Conservation (phyloP, 2,113 vertebrate species). For the Datnioides undecimradiatus region DNA sequence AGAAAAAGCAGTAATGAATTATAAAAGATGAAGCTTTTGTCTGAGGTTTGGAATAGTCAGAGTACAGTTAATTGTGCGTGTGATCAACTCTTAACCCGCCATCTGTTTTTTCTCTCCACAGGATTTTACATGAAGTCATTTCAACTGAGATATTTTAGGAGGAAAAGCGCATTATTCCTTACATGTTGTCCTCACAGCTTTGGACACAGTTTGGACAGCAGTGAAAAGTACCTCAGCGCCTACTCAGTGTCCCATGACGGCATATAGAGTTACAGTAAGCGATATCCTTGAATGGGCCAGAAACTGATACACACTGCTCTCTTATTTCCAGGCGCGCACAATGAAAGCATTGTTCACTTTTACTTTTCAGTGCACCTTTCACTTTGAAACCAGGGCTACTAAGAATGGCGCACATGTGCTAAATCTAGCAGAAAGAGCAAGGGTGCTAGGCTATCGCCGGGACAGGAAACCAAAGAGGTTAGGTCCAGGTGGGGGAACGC, state of each 20-base stretch:
- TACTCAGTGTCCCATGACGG: conserved; percentile 63
- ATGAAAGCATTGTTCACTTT: conserved; percentile 72
- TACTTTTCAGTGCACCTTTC: conserved; percentile 72
- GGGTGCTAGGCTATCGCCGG: conserved; percentile 29
- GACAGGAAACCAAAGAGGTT: conserved; percentile 63
- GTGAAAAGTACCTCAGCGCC: conserved; percentile 52
- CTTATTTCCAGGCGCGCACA: conserved; percentile 60
- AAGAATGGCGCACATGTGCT: conserved; percentile 56
- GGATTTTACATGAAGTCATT: no score
- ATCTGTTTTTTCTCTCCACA: background rate
- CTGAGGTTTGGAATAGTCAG: background rate
- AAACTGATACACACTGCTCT: conserved; percentile 62
- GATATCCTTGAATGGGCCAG: conserved; percentile 74
- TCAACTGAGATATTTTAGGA: background rate
- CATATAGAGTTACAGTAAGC: conserved; percentile 74
- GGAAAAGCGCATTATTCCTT: conserved; percentile 9
- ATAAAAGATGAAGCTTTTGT: conserved; percentile 24
- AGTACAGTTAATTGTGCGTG: background rate
- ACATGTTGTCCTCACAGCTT: conserved; percentile 18
- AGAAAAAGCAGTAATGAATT: conserved; percentile 24
- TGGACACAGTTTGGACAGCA: conserved; percentile 52
- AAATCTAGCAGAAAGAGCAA: conserved; percentile 67
- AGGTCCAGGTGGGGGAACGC: conserved; percentile 35
- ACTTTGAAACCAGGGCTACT: conserved; percentile 46
- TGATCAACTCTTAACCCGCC: background rate